Evolutionary conservation across 2,797 vertebrate species (phyloP), one percentile per base, ranked within the genome.

Genomic region (Gymnothorax reevesii): DNA sequence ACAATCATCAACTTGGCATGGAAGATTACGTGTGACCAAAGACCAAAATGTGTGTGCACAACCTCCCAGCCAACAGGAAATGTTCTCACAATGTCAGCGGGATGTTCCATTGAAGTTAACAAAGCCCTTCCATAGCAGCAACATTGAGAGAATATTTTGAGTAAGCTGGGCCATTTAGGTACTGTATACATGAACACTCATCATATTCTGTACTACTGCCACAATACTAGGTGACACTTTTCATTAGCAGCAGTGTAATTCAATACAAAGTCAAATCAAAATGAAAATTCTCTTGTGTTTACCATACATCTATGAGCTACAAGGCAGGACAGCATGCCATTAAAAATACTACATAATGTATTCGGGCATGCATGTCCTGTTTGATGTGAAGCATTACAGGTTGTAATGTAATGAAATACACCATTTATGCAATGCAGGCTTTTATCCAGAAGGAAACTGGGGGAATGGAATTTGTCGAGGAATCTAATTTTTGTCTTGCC

Each of bases 401-500:
- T 3, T 15, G 25, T 13, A 1, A 33, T 71, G 27, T 75, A 49
- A 77, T 77, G 4, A 49, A 42, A 42, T 15, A 42, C 42, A 49
- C 13, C 7, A 52, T 49, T 6, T 49, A 52, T 42, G 52, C 20
- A 52, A 77, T 20, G 6, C 73, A 77, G 15, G 42, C 73, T 77
- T 49, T 69, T 55, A 7, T 55, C n/a, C 49, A 80, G 20, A 80
- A 55, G 9, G 49, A 42, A 52, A 55, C 49, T 20, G 22, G 20
- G n/a, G 42, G 33, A 77, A 17, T 17, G 1, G 73, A 20, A 25
- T 69, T 22, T 64, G 60, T 79, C 3, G 57, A 27, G 6, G 42
- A 55, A 86, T 83, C 84, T 27, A 33, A 12, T 57, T 85, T 85
- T 7, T 1, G n/a, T 25, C 94, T 92, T 91, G 98, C 98, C 97